Evolutionary conservation across 1,140 invertebrate species (phyloP).

Genomic region (Neotoxoptera formosana): DNA sequence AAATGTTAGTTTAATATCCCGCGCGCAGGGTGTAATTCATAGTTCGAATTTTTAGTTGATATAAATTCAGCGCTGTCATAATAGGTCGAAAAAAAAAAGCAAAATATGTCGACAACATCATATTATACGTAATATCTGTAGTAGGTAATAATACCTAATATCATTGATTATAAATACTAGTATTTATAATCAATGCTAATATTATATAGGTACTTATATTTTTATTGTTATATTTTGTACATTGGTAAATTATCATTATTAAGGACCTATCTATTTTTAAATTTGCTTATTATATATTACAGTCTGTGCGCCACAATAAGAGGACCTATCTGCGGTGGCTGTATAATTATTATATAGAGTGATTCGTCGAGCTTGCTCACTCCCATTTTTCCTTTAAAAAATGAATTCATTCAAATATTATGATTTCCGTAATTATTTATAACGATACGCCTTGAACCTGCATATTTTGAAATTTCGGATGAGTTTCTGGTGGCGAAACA

Average conservation of each 20-base stretch:
- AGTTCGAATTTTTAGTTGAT: neutral
- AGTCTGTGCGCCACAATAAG: neutral
- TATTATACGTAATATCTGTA: neutral
- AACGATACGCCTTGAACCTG: neutral
- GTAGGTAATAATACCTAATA: neutral
- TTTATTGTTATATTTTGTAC: neutral
- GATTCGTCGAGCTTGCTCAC: neutral
- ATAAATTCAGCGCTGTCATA: neutral
- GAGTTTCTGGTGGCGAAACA: neutral
- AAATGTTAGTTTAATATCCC: neutral
- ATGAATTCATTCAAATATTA: neutral
- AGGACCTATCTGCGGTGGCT: neutral
- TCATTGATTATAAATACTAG: no score
- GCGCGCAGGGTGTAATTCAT: neutral
- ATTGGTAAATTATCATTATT: no score
- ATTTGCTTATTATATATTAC: neutral
- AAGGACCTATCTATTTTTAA: neutral
- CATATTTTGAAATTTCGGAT: neutral
- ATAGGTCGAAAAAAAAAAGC: neutral
- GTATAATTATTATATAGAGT: neutral
- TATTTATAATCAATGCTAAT: no score
- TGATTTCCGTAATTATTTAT: neutral
- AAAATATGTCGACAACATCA: neutral
- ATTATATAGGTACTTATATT: neutral
- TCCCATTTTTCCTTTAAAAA: neutral